Percentiles rank a stretch among this genome's conserved stretches.
These are phyloP conservation scores for Telmatherina bonti DNA, from an alignment of 2,797 vertebrate genomes.

Conservation along the genomic window DNA sequence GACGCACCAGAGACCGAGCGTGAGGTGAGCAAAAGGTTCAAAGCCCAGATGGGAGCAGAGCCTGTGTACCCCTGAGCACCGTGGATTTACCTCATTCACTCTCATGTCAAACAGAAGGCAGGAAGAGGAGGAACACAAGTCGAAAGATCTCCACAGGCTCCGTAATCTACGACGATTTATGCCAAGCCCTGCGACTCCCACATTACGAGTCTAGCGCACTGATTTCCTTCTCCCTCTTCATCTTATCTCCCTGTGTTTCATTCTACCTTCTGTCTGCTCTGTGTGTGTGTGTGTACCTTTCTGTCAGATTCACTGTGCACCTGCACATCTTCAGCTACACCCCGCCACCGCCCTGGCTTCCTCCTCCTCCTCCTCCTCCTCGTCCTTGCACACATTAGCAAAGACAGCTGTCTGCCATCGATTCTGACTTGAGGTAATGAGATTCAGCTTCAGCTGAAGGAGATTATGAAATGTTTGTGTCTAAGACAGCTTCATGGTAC, in stretches of 20 bases:
- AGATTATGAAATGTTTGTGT: constrained; percentile 28
- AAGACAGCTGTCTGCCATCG: constrained; percentile 66
- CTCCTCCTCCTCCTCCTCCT: constrained; percentile 41
- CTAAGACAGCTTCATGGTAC: constrained; percentile 11
- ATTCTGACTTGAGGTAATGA: constrained; percentile 53
- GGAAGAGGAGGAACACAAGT: constrained; percentile 78
- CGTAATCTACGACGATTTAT: constrained; percentile 76
- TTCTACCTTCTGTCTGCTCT: constrained; percentile 61
- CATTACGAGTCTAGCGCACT: constrained; percentile 58
- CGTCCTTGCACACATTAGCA: constrained; percentile 48
- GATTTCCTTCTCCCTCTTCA: constrained; percentile 73
- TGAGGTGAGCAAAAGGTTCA: constrained; percentile 79
- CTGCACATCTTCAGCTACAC: constrained; percentile 61
- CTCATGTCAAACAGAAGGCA: constrained; percentile 77
- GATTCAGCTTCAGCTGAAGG: constrained; percentile 44
- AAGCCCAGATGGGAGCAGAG: constrained; percentile 79
- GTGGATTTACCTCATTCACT: constrained; percentile 74
- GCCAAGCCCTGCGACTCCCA: constrained; percentile 62
- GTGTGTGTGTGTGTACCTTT: constrained; percentile 61
- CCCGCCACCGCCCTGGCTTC: constrained; percentile 24
- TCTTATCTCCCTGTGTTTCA: constrained; percentile 62
- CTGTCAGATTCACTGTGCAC: constrained; percentile 63
- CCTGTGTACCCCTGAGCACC: constrained; percentile 71
- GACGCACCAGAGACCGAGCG: constrained; percentile 75
- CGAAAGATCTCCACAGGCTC: constrained; percentile 77